These are phyloP conservation scores for Leptonema lineaticorne DNA, from an alignment of 1,140 invertebrate species.

Conservation along the genomic window DNA sequence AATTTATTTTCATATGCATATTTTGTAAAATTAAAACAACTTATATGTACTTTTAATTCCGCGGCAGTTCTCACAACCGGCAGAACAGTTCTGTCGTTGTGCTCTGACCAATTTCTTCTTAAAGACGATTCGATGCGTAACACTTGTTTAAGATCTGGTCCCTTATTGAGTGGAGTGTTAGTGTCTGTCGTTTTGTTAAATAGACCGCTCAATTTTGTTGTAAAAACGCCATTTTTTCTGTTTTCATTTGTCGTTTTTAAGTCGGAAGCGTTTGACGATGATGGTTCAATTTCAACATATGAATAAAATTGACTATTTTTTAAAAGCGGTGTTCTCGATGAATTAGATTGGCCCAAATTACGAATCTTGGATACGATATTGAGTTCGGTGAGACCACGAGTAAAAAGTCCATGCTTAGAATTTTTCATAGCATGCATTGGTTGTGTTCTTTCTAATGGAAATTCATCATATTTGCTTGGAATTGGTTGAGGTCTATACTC, in stretches of 20 bases:
- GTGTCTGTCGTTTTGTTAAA: slow-evolving; percentile 25
- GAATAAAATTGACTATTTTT: slow-evolving; percentile 38
- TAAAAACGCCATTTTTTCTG: slow-evolving; percentile 26
- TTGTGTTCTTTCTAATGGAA: not conserved
- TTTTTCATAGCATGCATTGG: not conserved
- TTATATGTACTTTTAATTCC: slow-evolving; percentile 17
- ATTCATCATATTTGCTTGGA: not conserved
- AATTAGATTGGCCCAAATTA: slow-evolving; percentile 17
- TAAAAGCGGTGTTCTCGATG: slow-evolving; percentile 10
- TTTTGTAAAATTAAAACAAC: not conserved
- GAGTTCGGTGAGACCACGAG: slow-evolving; percentile 36
- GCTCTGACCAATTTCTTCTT: slow-evolving; percentile 39
- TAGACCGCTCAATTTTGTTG: slow-evolving; percentile 23
- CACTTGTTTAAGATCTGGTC: not conserved
- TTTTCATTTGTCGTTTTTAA: not conserved
- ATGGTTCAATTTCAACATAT: slow-evolving; percentile 17
- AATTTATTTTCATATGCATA: not conserved
- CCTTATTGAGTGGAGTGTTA: not conserved
- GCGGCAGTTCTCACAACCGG: slow-evolving; percentile 14
- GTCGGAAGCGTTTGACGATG: not conserved
- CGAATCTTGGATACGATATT: slow-evolving; percentile 27
- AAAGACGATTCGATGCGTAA: slow-evolving; percentile 25
- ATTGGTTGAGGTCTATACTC: slow-evolving; percentile 5
- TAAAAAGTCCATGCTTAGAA: slow-evolving; percentile 30
- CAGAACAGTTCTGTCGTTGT: slow-evolving; percentile 37